Evolutionary conservation across 2,113 vertebrate species (phyloP).

Genomic region (Tragelaphus scriptus): DNA sequence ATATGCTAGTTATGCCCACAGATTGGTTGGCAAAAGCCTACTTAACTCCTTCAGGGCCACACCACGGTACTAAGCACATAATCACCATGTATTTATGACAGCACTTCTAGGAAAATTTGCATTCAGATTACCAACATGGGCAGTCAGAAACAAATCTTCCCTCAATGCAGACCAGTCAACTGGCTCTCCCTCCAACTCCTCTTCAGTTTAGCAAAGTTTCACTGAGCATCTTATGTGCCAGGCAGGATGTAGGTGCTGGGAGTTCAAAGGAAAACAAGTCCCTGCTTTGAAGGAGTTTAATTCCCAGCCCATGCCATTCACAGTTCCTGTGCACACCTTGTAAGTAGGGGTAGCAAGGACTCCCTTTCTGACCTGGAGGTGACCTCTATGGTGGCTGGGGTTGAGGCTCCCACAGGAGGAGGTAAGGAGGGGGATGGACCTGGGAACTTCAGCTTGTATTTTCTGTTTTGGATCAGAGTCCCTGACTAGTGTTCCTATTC

Average conservation of each 20-base stretch:
- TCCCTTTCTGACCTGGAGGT: not conserved
- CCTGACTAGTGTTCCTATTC: not conserved
- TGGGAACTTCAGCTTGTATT: not conserved
- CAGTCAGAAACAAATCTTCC: not conserved
- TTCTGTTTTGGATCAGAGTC: not conserved
- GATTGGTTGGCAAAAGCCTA: not conserved
- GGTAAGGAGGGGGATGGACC: not conserved
- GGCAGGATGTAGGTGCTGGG: not conserved
- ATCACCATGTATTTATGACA: not conserved
- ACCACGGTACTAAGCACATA: not conserved
- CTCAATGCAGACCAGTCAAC: not conserved
- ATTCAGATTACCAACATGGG: not conserved
- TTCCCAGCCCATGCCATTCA: not conserved
- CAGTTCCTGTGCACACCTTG: rapidly evolving
- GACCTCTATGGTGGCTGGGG: not conserved
- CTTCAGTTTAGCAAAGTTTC: not conserved
- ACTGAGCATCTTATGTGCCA: no score
- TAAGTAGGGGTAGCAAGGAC: not conserved
- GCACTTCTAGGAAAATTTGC: not conserved
- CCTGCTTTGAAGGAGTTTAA: not conserved
- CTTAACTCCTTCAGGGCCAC: not conserved
- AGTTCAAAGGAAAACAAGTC: not conserved
- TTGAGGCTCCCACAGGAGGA: not conserved
- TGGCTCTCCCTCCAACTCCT: not conserved
- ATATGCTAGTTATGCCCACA: not conserved